phyloP scores from a whole-genome alignment of 2,113 vertebrate genomes.

The Halichoerus grypus region DNA sequence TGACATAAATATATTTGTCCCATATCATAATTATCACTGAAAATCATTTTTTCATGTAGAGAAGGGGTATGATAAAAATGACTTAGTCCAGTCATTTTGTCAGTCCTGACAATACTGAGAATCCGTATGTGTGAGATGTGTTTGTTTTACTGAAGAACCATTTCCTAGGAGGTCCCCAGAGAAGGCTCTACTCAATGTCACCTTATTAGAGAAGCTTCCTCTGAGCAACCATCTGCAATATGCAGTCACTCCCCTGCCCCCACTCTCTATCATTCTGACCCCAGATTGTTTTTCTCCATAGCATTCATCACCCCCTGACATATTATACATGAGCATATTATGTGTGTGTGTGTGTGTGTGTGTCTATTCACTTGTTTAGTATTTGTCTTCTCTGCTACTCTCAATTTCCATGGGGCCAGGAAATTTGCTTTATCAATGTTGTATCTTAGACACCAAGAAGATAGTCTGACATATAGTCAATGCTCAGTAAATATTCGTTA shows the following conservation, averaged over 20 bases:
- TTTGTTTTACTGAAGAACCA: neutral
- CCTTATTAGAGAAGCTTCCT: neutral
- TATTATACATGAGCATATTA: too few species aligned
- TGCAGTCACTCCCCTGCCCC: rapidly evolving
- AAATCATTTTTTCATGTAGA: neutral
- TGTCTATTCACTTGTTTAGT: neutral
- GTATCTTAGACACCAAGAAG: too few species aligned
- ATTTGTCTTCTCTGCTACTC: neutral
- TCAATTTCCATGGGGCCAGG: neutral
- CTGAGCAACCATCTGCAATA: neutral
- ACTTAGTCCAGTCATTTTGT: neutral
- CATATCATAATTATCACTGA: neutral
- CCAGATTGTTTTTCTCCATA: neutral
- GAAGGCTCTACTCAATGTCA: neutral
- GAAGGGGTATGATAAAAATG: neutral
- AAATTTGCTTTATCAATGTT: neutral
- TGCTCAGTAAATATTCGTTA: neutral
- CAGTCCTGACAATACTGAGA: too few species aligned
- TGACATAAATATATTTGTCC: neutral
- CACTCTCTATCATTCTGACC: neutral
- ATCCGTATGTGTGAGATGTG: neutral
- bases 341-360: neutral
- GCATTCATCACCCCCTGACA: neutral
- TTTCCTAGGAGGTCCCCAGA: neutral
- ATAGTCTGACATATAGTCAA: neutral